Percentiles rank a stretch among this genome's conserved stretches.
phyloP scores from a whole-genome alignment of 2,113 vertebrate species.

The Crotalus tigris region DNA sequence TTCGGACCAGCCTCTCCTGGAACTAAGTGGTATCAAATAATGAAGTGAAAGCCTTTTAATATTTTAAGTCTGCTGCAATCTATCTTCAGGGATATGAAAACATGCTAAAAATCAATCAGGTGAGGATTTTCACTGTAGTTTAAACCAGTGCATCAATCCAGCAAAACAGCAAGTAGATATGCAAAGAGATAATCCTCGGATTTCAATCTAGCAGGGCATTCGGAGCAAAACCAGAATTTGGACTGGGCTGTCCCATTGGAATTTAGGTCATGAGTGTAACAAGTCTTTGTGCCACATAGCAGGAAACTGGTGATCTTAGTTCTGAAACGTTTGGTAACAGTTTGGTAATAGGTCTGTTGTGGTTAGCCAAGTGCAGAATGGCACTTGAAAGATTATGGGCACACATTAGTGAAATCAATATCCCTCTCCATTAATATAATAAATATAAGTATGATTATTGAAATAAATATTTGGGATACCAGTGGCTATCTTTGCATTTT shows the following conservation, averaged over 20 bases:
- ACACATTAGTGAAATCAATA: not conserved
- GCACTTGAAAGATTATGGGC: not conserved
- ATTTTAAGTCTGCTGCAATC: not conserved
- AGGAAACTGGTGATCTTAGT: not conserved
- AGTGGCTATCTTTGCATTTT: not conserved
- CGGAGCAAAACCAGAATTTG: not conserved
- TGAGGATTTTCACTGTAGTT: not conserved
- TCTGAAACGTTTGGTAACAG: not conserved
- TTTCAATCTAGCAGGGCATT: not conserved
- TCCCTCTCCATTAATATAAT: not conserved
- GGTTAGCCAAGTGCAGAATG: not conserved
- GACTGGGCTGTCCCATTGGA: not conserved
- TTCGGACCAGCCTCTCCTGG: not conserved
- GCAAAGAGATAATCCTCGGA: not conserved
- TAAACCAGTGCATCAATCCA: not conserved
- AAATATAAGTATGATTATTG: not conserved
- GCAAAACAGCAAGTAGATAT: not conserved
- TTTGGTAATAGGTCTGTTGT: not conserved
- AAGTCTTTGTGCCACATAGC: not conserved
- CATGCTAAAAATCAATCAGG: not conserved
- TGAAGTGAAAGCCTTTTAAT: not conserved
- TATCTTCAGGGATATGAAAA: not conserved
- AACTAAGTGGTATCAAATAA: not conserved
- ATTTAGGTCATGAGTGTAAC: not conserved
- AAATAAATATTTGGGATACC: not conserved